Evolutionary conservation across 2,888 invertebrate species (phyloP), one percentile per base, ranked within the genome.

Genomic region (Quadroppia sp.): DNA sequence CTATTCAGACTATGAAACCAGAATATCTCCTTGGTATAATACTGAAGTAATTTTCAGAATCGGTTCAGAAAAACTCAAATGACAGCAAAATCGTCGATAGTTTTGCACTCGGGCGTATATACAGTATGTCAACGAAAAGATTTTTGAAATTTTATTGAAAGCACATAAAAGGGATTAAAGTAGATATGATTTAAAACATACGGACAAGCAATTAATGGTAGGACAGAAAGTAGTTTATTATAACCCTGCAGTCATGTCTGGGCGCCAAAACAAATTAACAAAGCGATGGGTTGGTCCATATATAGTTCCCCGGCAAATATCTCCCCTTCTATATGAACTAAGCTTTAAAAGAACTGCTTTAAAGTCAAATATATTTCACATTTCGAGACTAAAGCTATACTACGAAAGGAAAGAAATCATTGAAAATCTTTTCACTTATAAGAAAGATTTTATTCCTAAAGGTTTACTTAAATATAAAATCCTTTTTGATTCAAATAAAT

Each of bases 211-310:
- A 11, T 42, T 32, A 1, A 42, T 11, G 17, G 9, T 13, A 2
- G 67, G 67, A 23, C 23, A 67, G 11, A 42, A 67, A 13, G 67
- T 67, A 2, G 40, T 67, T 23, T 67, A 42, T 42, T 42, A 67
- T 11, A 67, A 67, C 42, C 67, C 67, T 17, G 42, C 42, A 23
- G 25, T 67, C 17, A n/a, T 13, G 1, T 42, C 67, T 6, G 67
- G 67, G 32, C 36, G n/a, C 2, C 0, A 2, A 7, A 67, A 67
- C 11, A 67, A 67, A 25, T n/a, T 67, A 4, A 6, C 23, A 1
- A 67, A 67, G 25, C 36, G 67, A 15, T 67, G 42, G 36, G 42
- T 20, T 6, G 67, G 67, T 7, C 67, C 67, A 3, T 67, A 23
- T 36, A 9, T n/a, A 20, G 42, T 67, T n/a, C 23, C 23, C 2